Evolutionary conservation across 2,888 invertebrate genomes (phyloP), one percentile per base, ranked within the genome.

Genomic region (Drosophila mettleri): DNA sequence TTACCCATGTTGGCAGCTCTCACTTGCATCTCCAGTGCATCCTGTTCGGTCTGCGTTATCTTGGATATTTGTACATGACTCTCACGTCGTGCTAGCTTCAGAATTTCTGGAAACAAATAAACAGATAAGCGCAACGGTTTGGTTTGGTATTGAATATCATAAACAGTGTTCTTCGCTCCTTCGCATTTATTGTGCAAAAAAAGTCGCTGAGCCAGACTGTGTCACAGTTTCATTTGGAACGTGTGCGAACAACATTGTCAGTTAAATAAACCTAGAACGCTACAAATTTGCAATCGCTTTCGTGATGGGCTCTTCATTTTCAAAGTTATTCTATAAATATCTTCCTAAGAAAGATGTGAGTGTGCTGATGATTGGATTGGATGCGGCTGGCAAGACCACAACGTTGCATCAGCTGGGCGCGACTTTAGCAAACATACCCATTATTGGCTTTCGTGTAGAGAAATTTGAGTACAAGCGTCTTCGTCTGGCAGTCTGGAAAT

Each of bases 11-110:
- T 99, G 6, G 98, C 97, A 31, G 98, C 97, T 89, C 99, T 93
- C 2, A 99, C 98, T 93, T 98, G 97, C 98, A 98, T 98, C 93
- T 98, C 93, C 97, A 98, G 93, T 24, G 98, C 97, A 86, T 98
- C 98, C 91, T 98, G 98, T 91, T 98, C 98, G 89, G 97, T 97
- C 91, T 98, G 98, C 2, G 98, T 97, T 93, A 97, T 95, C 90
- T 97, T 94, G 24, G 96, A 96, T 57, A 98, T 93, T 92, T 98
- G 98, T 0, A 96, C 96, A 90, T 98, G 98, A 91, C 96, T 96
- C 91, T 98, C 98, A 2, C 98, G 95, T 92, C 97, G 96, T 0
- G 97, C 96, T 46, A 98, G 92, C 92, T 97, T 97, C 3, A 98
- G 95, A 52, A 98, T 97, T 94, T 98, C 98, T 97, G 93, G 36